phyloP scores from a whole-genome alignment of 2,113 vertebrate genomes.

The Plecotus auritus region DNA sequence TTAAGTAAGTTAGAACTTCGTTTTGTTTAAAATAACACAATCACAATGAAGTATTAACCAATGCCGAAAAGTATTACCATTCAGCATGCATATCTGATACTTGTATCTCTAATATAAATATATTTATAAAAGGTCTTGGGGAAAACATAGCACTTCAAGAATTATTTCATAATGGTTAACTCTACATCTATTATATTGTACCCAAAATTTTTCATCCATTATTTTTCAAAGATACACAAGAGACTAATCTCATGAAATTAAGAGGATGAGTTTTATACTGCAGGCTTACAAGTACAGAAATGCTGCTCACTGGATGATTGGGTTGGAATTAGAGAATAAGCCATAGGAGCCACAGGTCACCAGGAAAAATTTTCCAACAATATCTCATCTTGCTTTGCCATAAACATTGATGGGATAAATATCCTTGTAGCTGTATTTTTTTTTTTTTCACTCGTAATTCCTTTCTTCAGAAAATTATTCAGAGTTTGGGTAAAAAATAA shows the following conservation, averaged over 20 bases:
- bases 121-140: slow-evolving; percentile 17
- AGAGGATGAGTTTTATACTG: background rate
- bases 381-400: slow-evolving; percentile 1
- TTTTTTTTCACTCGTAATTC: background rate
- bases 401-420: background rate
- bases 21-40: slow-evolving; percentile 75
- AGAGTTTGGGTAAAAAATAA: background rate
- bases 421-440: background rate
- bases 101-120: slow-evolving; percentile 35
- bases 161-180: background rate
- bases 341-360: background rate
- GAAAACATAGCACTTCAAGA: slow-evolving; percentile 15
- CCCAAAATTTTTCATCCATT: background rate
- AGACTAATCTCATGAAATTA: background rate
- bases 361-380: background rate
- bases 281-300: background rate
- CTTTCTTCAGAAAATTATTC: background rate
- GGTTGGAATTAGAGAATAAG: background rate
- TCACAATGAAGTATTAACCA: slow-evolving; percentile 75
- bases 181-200: background rate
- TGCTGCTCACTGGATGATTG: background rate
- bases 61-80: slow-evolving; percentile 70
- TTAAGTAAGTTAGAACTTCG: slow-evolving; percentile 72
- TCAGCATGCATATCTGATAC: slow-evolving; percentile 59
- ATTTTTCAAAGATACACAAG: background rate